Evolutionary conservation across 2,113 vertebrate species (phyloP).

Genomic region (Lampris incognitus): DNA sequence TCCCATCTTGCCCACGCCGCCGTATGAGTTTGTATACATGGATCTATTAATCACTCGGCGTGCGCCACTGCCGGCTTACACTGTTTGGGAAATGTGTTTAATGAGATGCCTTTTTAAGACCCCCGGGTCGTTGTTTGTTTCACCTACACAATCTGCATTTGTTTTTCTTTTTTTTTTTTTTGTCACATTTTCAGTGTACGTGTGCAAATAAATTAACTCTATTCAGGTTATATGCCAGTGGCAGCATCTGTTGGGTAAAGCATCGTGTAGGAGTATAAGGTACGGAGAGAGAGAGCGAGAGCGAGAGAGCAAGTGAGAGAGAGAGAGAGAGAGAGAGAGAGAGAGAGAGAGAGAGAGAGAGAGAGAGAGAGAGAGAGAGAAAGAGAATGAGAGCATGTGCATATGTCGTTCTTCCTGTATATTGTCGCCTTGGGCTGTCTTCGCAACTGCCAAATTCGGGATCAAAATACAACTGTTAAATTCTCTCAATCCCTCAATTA

Average conservation of each 20-base stretch:
- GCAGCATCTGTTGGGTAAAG: conserved; percentile 36
- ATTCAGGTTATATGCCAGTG: conserved; percentile 42
- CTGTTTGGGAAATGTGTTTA: conserved; percentile 1
- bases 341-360: conserved; percentile 9
- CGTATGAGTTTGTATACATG: not conserved
- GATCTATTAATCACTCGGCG: not conserved
- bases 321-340: conserved; percentile 24
- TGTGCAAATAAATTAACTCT: conserved; percentile 24
- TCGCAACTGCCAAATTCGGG: conserved; percentile 31
- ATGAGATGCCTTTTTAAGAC: conserved; percentile 17
- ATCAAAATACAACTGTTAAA: conserved; percentile 20
- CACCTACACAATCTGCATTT: conserved; percentile 28
- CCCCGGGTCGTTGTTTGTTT: conserved; percentile 2
- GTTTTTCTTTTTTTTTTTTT: not conserved
- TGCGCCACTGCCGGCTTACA: not conserved
- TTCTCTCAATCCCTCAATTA: conserved; percentile 15
- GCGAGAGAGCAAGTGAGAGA: conserved; percentile 8
- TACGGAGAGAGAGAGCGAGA: conserved; percentile 19
- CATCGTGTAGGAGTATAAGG: conserved; percentile 38
- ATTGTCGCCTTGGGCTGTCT: conserved; percentile 38
- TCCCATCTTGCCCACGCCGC: too few relatives aligned
- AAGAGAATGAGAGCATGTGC: conserved; percentile 19
- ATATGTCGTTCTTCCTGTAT: conserved; percentile 30
- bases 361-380: not conserved
- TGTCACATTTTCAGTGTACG: not conserved